A percentile compares a stretch with the other conserved stretches of the same genome.
Evolutionary conservation across 2,888 invertebrate species (phyloP).

Genomic region (Mactromeris polynyma): DNA sequence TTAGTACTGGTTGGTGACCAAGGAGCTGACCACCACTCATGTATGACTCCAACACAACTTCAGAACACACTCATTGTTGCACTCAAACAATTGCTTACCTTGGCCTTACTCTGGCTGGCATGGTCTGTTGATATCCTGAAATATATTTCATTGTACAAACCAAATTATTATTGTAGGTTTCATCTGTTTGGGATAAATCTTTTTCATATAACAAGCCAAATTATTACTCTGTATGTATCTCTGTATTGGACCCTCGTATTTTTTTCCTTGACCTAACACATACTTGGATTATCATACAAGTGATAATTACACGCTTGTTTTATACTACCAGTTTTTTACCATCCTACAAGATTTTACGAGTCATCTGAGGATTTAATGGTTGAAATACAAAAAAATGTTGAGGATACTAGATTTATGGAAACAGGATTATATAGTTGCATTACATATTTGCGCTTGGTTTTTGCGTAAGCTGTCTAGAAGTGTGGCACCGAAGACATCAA

Average conservation of each 20-base stretch:
- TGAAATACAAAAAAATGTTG: slow-evolving; percentile 30
- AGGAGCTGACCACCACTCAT: too few relatives aligned
- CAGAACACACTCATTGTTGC: too few relatives aligned
- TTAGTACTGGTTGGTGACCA: too few relatives aligned
- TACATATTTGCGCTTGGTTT: slow-evolving; percentile 31
- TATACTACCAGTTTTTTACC: not conserved
- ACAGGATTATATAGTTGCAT: slow-evolving; percentile 27
- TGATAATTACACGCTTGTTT: slow-evolving; percentile 12
- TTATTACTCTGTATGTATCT: not conserved
- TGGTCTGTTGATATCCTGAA: too few relatives aligned
- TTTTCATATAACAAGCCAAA: too few relatives aligned
- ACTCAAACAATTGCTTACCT: too few relatives aligned
- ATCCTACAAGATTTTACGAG: slow-evolving; percentile 22
- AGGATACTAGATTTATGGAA: slow-evolving; percentile 29
- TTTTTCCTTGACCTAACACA: not conserved
- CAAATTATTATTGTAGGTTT: too few relatives aligned
- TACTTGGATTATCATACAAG: not conserved
- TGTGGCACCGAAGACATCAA: slow-evolving; percentile 31
- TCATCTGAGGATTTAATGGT: slow-evolving; percentile 29
- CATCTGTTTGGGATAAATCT: too few relatives aligned
- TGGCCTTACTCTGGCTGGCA: too few relatives aligned
- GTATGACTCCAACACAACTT: too few relatives aligned
- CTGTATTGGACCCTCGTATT: not conserved
- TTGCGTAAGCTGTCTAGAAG: slow-evolving; percentile 35
- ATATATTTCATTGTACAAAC: too few relatives aligned